Base-by-base conservation (phyloP, 2,888 invertebrate species). In the Papilio elwesi region DNA sequence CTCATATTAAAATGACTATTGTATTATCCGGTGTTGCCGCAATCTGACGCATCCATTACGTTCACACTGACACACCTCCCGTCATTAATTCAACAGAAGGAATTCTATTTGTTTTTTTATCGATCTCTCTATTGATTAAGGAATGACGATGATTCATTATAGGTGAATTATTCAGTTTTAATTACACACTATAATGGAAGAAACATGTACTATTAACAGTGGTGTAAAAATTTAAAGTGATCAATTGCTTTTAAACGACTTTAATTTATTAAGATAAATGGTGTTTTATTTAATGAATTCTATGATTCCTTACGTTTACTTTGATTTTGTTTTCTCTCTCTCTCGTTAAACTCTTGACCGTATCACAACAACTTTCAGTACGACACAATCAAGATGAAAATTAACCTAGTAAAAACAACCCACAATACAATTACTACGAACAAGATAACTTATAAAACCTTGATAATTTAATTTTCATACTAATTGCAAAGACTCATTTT, bases 31-130 rank as follows among this genome's bases (percentile, higher is more conserved):
- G n/a, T 43, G 10, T 52, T 64, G 38, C 48, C 15, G n/a, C 59
- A 48, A 26, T 67, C 48, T 68, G 63, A 68, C 68, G 48, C 72
- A 72, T 48, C 47, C 16, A 48, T n/a, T 48, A 13, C 67, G 68
- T 64, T 55, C 63, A 67, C 47, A 47, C 51, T 72, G 72, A 68
- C 72, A 72, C 72, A 68, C 72, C 72, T 72, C 64, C 64, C 12
- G 13, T 36, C 53, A 38, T 72, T 72, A 72, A 72, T 64, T 68
- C 68, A 16, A 64, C 53, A 53, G 43, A 68, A 55, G 26, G 63
- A 72, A 68, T 68, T 53, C 49, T 64, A 55, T 49, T 49, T 72
- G 43, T 16, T 51, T 64, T 53, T 64, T 57, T 65, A 68, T 68
- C 55, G 55, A 53, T 64, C 49, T 13, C 48, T 53, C 26, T 62